A percentile compares a stretch with the other conserved stretches of the same genome.
These are phyloP conservation scores for Halichoeres trimaculatus DNA, from an alignment of 2,113 vertebrate genomes.

Conservation along the genomic window DNA sequence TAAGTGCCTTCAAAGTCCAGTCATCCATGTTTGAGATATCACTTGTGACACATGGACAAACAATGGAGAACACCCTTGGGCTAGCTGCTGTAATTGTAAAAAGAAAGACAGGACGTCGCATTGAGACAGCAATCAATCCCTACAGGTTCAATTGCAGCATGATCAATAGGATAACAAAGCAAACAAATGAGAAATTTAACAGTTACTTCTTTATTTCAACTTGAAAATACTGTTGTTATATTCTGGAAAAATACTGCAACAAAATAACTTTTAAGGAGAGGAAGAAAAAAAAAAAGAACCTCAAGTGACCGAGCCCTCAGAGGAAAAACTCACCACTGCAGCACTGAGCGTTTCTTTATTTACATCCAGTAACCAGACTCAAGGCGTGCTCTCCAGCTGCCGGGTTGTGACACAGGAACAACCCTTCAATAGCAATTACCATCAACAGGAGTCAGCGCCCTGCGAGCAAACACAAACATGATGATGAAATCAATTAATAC, in stretches of 20 bases:
- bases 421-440: slow-evolving; percentile 37
- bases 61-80: slow-evolving; percentile 44
- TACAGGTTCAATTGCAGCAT: slow-evolving; percentile 8
- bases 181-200: background rate
- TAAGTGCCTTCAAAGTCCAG: slow-evolving; percentile 57
- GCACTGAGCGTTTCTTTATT: slow-evolving; percentile 7
- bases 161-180: background rate
- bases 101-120: slow-evolving; percentile 41
- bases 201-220: background rate
- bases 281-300: slow-evolving; percentile 2
- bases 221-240: background rate
- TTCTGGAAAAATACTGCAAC: background rate
- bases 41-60: slow-evolving; percentile 68
- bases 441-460: slow-evolving; percentile 34
- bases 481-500: slow-evolving; percentile 77
- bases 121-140: background rate
- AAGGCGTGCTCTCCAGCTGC: slow-evolving; percentile 21
- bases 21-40: slow-evolving; percentile 60
- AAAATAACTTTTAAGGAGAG: background rate
- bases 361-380: slow-evolving; percentile 2
- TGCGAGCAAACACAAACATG: slow-evolving; percentile 48
- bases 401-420: slow-evolving; percentile 19
- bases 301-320: slow-evolving; percentile 17
- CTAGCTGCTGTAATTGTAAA: slow-evolving; percentile 34
- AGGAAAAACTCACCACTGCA: slow-evolving; percentile 21